phyloP scores from a whole-genome alignment of 2,113 vertebrate genomes.

The Ochotona curzoniae region DNA sequence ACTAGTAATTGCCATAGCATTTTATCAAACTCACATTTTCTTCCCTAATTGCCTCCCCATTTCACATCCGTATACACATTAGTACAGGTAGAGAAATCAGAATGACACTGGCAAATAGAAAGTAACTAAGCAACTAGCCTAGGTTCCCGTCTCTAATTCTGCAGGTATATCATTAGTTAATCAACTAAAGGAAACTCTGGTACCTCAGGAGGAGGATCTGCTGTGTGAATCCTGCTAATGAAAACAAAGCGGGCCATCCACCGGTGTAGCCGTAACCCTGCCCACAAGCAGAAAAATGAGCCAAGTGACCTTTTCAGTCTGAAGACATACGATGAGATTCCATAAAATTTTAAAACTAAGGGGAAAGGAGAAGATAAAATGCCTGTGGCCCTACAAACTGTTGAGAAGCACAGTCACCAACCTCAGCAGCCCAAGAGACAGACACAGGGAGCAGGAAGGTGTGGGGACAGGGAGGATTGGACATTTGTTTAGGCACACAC shows the following conservation, averaged over 20 bases:
- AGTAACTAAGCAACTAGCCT: conserved; percentile 46
- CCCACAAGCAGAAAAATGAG: conserved; percentile 51
- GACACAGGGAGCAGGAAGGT: rapidly evolving
- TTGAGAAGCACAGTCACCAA: conserved; percentile 32
- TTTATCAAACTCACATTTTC: conserved; percentile 53
- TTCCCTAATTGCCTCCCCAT: conserved; percentile 55
- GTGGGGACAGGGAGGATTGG: background rate
- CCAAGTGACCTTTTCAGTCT: conserved; percentile 66
- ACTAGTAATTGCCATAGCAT: background rate
- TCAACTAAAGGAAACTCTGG: conserved; percentile 4
- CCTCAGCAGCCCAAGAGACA: background rate
- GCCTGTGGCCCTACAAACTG: background rate
- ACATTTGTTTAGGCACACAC: too few species aligned
- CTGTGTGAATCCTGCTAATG: conserved; percentile 27
- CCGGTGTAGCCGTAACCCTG: conserved; percentile 47
- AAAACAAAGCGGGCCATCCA: conserved; percentile 48
- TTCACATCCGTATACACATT: conserved; percentile 24
- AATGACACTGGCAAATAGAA: conserved; percentile 50
- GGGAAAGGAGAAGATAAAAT: conserved; percentile 68
- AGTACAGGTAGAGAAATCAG: conserved; percentile 10
- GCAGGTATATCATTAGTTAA: conserved; percentile 41
- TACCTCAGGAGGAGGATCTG: background rate
- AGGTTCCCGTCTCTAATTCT: conserved; percentile 24
- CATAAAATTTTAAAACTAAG: conserved; percentile 60
- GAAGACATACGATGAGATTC: conserved; percentile 64